Base-by-base conservation (phyloP, 2,888 invertebrate genomes). In the Tetranychus truncatus region DNA sequence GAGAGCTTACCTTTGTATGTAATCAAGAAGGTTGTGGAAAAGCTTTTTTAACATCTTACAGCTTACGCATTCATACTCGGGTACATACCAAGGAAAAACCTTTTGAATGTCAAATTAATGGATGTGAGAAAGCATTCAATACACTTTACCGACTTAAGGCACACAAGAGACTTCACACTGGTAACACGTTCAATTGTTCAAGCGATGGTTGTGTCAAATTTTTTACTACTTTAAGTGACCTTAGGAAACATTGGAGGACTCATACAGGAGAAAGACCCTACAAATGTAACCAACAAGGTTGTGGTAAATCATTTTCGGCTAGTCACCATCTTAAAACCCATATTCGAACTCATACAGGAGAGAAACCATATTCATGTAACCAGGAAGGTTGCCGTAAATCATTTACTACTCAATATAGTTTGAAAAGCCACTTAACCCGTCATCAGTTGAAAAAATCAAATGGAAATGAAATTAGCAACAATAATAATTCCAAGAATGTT, bases 271-370 rank as follows among this genome's bases (percentile, higher is more conserved):
- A 91, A 82, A 86, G 76, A 76, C 79, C 79, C 15, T 79, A 77
- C 75, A 75, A 76, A 18, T 79, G 79, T 71, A 67, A 72, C 69
- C 75, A 75, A 75, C 87, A 88, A 78, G 91, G 90, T 6, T 95
- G 95, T 82, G 91, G 91, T 67, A 94, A 94, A 82, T 90, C 92
- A 0, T 95, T 95, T 83, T 91, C 91, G 1, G 93, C 94, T 24
- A 92, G 92, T 73, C 95, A 95, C 83, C 95, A 95, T 82, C 84
- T 95, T 72, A 95, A 94, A 84, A 93, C 93, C 0, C 95, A 95
- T 72, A 75, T 77, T 4, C 74, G 77, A 73, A 78, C 78, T 34
- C 79, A 79, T 72, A 78, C 78, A 72, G 79, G 79, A 4, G 79
- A 79, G 72, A 78, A 77, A 74, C 91, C 92, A 0, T 91, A 90